phyloP scores from a whole-genome alignment of 1,140 invertebrate genomes.

The Pogonomyrmex barbatus region DNA sequence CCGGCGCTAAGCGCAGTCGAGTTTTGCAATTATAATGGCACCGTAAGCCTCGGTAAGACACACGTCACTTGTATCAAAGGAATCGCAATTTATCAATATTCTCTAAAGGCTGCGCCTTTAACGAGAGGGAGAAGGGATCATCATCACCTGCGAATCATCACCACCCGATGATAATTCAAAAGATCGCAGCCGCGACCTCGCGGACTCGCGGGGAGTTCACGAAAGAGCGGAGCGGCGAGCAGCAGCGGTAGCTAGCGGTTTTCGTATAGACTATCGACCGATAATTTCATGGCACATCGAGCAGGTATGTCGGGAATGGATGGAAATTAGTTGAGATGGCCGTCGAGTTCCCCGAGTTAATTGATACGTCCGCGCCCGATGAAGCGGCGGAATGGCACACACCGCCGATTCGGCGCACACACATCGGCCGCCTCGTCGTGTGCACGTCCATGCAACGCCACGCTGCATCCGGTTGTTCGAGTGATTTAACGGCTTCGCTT shows the following conservation, averaged over 20 bases:
- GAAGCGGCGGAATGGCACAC: slow-evolving; percentile 60
- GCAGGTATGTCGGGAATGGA: slow-evolving; percentile 79
- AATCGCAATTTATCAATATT: slow-evolving; percentile 38
- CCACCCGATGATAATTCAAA: slow-evolving; percentile 48
- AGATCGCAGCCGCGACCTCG: not conserved
- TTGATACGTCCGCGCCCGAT: slow-evolving; percentile 79
- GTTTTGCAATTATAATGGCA: slow-evolving; percentile 37
- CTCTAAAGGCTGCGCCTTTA: not conserved
- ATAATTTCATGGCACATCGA: slow-evolving; percentile 84
- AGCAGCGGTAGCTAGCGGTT: slow-evolving; percentile 57
- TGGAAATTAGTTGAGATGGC: slow-evolving; percentile 82
- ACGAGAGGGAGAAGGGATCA: slow-evolving; percentile 15
- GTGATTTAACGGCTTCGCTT: slow-evolving; percentile 81
- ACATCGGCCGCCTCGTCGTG: not conserved
- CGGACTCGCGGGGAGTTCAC: not conserved
- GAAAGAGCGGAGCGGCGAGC: slow-evolving; percentile 50
- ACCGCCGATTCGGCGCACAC: slow-evolving; percentile 32
- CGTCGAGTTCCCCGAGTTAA: slow-evolving; percentile 80
- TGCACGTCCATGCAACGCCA: slow-evolving; percentile 34
- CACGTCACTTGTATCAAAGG: not conserved
- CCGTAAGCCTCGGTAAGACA: not conserved
- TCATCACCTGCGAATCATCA: not conserved
- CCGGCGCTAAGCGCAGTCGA: slow-evolving; percentile 12
- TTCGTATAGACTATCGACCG: slow-evolving; percentile 61
- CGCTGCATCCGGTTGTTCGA: slow-evolving; percentile 60